Evolutionary conservation across 1,140 invertebrate genomes (phyloP).

Genomic region (Drosophila nikananu): DNA sequence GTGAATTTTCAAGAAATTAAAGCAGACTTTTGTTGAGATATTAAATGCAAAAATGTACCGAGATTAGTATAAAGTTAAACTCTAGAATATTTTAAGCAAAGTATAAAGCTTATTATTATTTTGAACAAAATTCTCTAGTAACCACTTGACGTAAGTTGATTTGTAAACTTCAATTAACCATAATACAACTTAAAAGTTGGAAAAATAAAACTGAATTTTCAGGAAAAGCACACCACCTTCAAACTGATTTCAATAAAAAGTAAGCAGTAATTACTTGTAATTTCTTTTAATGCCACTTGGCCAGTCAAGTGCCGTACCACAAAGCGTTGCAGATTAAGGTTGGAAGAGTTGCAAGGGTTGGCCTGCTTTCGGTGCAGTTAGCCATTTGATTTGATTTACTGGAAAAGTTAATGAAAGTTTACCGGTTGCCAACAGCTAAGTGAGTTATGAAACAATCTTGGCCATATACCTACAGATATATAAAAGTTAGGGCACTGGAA

Average conservation of each 20-base stretch:
- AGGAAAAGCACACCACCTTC: conserved; percentile 8
- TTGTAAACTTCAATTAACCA: no score
- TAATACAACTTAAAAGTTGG: no score
- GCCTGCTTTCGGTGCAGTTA: conserved; percentile 36
- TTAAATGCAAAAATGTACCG: no score
- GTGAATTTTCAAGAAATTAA: not conserved
- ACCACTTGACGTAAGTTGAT: no score
- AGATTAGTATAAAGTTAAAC: not conserved
- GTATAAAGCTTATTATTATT: no score
- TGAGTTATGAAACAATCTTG: conserved; percentile 79
- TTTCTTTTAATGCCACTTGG: conserved; percentile 81
- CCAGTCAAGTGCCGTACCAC: conserved; percentile 44
- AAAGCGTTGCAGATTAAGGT: conserved; percentile 19
- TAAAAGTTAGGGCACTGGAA: conserved; percentile 7
- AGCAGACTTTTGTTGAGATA: not conserved
- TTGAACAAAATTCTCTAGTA: not conserved
- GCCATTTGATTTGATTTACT: conserved; percentile 80
- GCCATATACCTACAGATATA: not conserved
- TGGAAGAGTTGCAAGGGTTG: conserved; percentile 8
- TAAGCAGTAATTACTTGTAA: conserved; percentile 81
- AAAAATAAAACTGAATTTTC: no score
- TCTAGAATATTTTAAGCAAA: not conserved
- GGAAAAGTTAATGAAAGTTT: conserved; percentile 78
- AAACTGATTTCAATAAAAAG: conserved; percentile 60
- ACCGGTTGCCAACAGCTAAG: conserved; percentile 56